Percentiles rank a stretch among this genome's conserved stretches.
These are phyloP conservation scores for Bufo gargarizans DNA, from an alignment of 2,113 vertebrate species.

Conservation along the genomic window DNA sequence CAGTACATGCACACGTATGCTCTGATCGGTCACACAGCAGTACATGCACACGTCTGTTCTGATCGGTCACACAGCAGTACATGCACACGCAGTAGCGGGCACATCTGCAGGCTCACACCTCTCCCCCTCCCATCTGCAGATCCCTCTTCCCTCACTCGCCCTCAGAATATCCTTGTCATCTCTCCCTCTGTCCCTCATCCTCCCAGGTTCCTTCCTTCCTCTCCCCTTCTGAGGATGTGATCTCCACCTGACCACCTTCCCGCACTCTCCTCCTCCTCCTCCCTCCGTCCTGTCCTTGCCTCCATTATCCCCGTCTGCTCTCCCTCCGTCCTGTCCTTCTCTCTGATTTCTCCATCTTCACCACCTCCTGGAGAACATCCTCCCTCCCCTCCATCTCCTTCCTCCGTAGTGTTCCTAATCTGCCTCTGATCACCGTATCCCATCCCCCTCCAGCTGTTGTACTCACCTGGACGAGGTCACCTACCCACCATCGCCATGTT, in stretches of 20 bases:
- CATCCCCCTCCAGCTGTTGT: background rate
- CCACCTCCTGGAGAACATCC: background rate
- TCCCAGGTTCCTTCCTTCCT: background rate
- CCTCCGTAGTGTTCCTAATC: background rate
- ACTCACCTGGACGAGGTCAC: constrained; percentile 42
- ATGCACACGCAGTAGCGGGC: background rate
- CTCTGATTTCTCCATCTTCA: background rate
- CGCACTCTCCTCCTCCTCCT: background rate
- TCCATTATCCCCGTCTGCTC: background rate
- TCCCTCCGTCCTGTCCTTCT: background rate
- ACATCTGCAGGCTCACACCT: constrained; percentile 33
- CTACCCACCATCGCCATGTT: constrained; percentile 45
- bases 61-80: background rate
- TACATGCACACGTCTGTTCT: background rate
- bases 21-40: background rate
- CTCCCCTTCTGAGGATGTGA: background rate
- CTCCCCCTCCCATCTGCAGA: constrained; percentile 51
- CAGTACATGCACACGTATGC: constrained; percentile 3
- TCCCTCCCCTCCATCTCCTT: background rate
- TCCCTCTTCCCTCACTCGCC: constrained; percentile 3
- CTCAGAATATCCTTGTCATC: constrained; percentile 47
- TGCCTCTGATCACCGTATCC: background rate
- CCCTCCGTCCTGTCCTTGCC: background rate
- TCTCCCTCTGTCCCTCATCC: background rate
- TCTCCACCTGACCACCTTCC: constrained; percentile 8